Evolutionary conservation across 2,113 vertebrate genomes (phyloP), one percentile per base, ranked within the genome.

Genomic region (Etheostoma cragini): DNA sequence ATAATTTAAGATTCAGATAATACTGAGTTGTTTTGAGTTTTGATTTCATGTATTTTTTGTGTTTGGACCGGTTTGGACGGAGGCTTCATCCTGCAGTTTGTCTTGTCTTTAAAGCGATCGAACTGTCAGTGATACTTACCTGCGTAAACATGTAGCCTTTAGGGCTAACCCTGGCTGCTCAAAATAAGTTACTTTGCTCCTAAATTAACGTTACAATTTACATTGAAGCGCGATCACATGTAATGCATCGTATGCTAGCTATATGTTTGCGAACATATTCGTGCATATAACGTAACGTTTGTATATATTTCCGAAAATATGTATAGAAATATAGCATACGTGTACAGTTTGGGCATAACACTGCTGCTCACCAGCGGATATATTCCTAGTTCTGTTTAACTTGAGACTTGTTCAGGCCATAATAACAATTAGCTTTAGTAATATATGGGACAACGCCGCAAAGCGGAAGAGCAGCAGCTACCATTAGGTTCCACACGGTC

Each of bases 381-480:
- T 42, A 11, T 6, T n/a, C 42, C 16, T 8, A 1, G 1, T 3
- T 14, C 21, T 50, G 11, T 54, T 78, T 35, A 14, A 46, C 4
- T 5, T 2, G 19, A 24, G n/a, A 47, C 3, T 6, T 12, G 10
- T 10, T n/a, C 35, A 33, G 24, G 33, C 26, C 61, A 62, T 1
- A 80, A 50, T 1, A 80, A 54, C 56, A 68, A 60, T 46, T 6
- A 79, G 13, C 67, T 19, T 22, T 12, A 33, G 38, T 24, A 46
- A 54, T 70, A 83, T 61, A 49, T 71, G 82, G 76, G 66, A 80
- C 80, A 65, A 8, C 38, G 38, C 38, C 38, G 72, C 69, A 89
- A 22, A 79, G 76, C 72, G 79, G 73, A 75, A 80, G 62, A 62
- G 69, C 57, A 69, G 56, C 73, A 57, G 57, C 62, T 87, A 42